Evolutionary conservation across 2,888 invertebrate species (phyloP).

Genomic region (Caenorhabditis uteleia): DNA sequence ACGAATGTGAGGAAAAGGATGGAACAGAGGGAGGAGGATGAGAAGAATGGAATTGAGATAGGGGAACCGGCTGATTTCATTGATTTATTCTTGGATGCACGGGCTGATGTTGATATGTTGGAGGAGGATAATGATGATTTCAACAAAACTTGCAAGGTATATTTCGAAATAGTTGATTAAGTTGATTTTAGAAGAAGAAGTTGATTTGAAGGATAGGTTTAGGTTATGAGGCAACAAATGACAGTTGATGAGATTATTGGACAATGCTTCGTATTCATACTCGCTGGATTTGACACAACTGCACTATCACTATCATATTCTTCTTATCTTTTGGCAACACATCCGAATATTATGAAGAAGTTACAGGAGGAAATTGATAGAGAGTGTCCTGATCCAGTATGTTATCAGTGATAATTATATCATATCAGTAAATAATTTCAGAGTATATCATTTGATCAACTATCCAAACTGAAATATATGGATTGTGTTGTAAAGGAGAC

Average conservation of each 20-base stretch:
- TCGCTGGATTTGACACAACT: slow-evolving; percentile 74
- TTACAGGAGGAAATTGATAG: slow-evolving; percentile 36
- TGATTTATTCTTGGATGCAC: slow-evolving; percentile 54
- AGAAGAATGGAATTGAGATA: slow-evolving; percentile 15
- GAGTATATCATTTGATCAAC: slow-evolving; percentile 30
- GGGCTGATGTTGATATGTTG: slow-evolving; percentile 36
- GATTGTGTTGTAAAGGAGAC: slow-evolving; percentile 49
- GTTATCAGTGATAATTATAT: neutral
- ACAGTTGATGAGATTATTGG: slow-evolving; percentile 67
- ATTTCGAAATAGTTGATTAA: too few relatives aligned
- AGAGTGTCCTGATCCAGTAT: slow-evolving; percentile 24
- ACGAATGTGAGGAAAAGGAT: slow-evolving; percentile 33
- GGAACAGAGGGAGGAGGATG: slow-evolving; percentile 27
- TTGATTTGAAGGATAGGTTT: too few relatives aligned
- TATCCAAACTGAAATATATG: slow-evolving; percentile 44
- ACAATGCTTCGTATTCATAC: slow-evolving; percentile 71
- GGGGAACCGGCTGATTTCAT: slow-evolving; percentile 51
- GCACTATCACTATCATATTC: slow-evolving; percentile 72
- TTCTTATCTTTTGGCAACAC: slow-evolving; percentile 71
- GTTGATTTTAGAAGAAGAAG: too few relatives aligned
- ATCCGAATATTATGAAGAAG: slow-evolving; percentile 62
- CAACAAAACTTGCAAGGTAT: too few relatives aligned
- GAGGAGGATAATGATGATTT: slow-evolving; percentile 9
- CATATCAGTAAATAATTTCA: slow-evolving; percentile 8
- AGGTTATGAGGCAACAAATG: too few relatives aligned